Evolutionary conservation across 2,113 vertebrate genomes (phyloP).

Genomic region (Electrona antarctica): DNA sequence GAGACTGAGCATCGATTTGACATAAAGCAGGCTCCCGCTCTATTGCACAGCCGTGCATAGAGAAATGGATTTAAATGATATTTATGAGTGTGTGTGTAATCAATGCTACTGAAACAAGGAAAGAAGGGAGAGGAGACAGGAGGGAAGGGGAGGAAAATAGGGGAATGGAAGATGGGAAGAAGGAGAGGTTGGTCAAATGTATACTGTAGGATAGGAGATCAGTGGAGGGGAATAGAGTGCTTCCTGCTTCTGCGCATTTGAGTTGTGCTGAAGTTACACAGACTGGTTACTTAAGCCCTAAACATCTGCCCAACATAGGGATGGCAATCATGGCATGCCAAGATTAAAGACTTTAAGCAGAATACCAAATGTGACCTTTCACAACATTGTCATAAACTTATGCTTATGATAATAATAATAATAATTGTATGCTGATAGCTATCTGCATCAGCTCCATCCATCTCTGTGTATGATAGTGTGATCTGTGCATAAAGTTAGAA

Average conservation of each 20-base stretch:
- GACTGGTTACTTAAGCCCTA: background rate
- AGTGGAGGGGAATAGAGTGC: no score
- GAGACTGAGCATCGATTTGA: conserved; percentile 8
- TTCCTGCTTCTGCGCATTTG: no score
- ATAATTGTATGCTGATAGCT: conserved; percentile 37
- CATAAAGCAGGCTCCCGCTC: background rate
- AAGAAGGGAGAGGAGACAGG: background rate
- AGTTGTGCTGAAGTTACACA: no score
- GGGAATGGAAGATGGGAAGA: background rate
- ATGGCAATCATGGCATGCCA: background rate
- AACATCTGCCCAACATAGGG: no score
- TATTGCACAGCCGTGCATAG: background rate
- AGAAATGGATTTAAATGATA: conserved; percentile 18
- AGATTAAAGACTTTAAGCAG: conserved; percentile 3
- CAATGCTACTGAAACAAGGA: conserved; percentile 14
- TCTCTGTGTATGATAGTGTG: conserved; percentile 65
- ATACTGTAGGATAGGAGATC: no score
- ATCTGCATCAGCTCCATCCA: background rate
- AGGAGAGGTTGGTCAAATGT: background rate
- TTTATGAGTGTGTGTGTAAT: conserved; percentile 28
- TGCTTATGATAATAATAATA: conserved; percentile 46
- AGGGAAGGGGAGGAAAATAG: background rate
- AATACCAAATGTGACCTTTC: conserved; percentile 69
- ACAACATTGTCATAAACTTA: conserved; percentile 51
- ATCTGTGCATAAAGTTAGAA: conserved; percentile 9